phyloP scores from a whole-genome alignment of 2,888 invertebrate species.

The Eledone cirrhosa region DNA sequence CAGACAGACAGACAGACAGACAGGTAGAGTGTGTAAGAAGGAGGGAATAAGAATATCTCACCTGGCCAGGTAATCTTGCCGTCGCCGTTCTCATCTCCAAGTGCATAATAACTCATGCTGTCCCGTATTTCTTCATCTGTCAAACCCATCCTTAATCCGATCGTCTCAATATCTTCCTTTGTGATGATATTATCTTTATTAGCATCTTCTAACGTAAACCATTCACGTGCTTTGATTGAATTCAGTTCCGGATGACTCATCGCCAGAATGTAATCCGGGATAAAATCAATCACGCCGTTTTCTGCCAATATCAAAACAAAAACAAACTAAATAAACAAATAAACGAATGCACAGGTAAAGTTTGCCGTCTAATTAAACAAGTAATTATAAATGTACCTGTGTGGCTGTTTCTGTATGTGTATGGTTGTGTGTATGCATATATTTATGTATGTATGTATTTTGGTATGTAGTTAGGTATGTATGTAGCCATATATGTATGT shows the following conservation, averaged over 20 bases:
- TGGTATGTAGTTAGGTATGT: too few species aligned
- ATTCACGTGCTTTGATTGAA: conserved; percentile 48
- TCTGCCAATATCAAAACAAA: too few species aligned
- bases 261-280: conserved; percentile 56
- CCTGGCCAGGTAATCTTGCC: conserved; percentile 52
- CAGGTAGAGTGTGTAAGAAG: too few species aligned
- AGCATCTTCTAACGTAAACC: conserved; percentile 55
- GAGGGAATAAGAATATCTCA: conserved; percentile 32
- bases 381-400: too few species aligned
- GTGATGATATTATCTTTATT: conserved; percentile 52
- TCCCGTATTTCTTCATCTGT: conserved; percentile 44
- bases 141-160: conserved; percentile 51
- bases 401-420: too few species aligned
- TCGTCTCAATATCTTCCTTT: conserved; percentile 49
- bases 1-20: too few species aligned
- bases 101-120: conserved; percentile 53
- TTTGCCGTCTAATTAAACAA: too few species aligned
- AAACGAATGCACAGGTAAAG: too few species aligned
- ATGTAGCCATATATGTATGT: too few species aligned
- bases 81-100: conserved; percentile 50
- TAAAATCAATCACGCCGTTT: conserved; percentile 54
- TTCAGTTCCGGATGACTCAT: conserved; percentile 50
- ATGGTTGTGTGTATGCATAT: too few species aligned
- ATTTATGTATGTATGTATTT: too few species aligned
- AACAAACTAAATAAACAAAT: too few species aligned